phyloP scores from a whole-genome alignment of 2,113 vertebrate genomes.

The Muntiacus muntjak region DNA sequence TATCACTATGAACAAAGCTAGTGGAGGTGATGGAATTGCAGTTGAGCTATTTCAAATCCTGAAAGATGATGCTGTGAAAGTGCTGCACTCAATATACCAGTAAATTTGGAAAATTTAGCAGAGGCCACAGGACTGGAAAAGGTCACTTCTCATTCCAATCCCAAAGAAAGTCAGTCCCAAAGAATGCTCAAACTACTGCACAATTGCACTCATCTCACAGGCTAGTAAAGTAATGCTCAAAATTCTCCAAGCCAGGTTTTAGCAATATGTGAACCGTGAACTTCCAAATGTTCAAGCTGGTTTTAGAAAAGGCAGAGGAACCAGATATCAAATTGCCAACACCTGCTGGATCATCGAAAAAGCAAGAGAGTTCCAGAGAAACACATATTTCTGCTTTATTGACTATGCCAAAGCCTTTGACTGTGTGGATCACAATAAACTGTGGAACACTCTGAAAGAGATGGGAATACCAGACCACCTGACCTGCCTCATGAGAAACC shows the following conservation, averaged over 20 bases:
- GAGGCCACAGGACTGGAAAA: background rate
- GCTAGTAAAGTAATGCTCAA: background rate
- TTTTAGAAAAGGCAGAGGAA: background rate
- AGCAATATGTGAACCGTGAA: rapidly evolving
- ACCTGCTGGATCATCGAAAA: rapidly evolving
- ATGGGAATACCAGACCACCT: background rate
- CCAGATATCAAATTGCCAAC: background rate
- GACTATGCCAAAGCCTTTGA: background rate
- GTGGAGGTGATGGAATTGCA: background rate
- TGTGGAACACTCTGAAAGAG: background rate
- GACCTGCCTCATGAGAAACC: background rate
- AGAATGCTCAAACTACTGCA: background rate
- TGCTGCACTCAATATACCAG: rapidly evolving
- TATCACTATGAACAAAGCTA: background rate
- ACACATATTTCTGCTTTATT: background rate
- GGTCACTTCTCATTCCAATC: background rate
- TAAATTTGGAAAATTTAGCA: background rate
- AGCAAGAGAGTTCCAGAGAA: background rate
- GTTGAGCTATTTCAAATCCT: background rate
- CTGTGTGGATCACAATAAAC: background rate
- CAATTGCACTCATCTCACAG: rapidly evolving
- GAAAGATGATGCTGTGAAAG: background rate
- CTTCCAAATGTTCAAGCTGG: background rate
- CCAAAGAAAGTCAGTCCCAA: background rate
- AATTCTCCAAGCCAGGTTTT: background rate